Evolutionary conservation across 2,113 vertebrate species (phyloP), one percentile per base, ranked within the genome.

Genomic region (Strix aluco): DNA sequence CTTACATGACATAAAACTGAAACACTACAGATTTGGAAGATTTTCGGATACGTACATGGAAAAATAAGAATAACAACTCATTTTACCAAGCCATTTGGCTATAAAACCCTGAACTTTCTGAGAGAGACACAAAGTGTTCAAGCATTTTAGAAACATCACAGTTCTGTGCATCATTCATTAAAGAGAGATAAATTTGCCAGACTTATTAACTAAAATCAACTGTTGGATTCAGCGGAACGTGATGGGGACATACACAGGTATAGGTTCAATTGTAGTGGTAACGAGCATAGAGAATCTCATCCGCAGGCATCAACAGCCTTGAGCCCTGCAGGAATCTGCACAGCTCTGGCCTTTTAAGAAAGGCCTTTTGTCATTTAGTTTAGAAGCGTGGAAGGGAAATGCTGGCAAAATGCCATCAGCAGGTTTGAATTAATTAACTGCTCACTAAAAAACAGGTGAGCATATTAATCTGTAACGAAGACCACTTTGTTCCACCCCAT

Each of bases 191-290:
- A 30, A 58, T 69, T 77, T 82, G 14, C 32, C 44, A 69, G 44
- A 47, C 20, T 59, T n/a, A 38, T 13, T 38, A 30, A 40, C 9
- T 36, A 70, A 77, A 83, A 66, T 11, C 51, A 81, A 2, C 51
- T 26, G 8, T 19, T 81, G 47, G 47, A 66, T 67, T 91, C 67
- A 44, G 25, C 20, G 34, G 27, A 54, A 66, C 3, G 20, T 21
- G 49, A 57, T 2, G 59, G 52, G 38, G 20, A 58, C 18, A 61
- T 7, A 7, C 0, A 0, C 6, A 27, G 15, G 15, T 51, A 32
- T 5, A 63, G 38, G 16, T 73, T 81, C 75, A 72, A 4, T 2
- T 63, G 26, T 46, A 66, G 62, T 4, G 38, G 26, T 32, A 78
- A 21, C 0, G 0, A 55, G 46, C 2, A 0, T 5, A 58, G 78